phyloP scores from a whole-genome alignment of 2,113 vertebrate genomes.

The Cervus canadensis region DNA sequence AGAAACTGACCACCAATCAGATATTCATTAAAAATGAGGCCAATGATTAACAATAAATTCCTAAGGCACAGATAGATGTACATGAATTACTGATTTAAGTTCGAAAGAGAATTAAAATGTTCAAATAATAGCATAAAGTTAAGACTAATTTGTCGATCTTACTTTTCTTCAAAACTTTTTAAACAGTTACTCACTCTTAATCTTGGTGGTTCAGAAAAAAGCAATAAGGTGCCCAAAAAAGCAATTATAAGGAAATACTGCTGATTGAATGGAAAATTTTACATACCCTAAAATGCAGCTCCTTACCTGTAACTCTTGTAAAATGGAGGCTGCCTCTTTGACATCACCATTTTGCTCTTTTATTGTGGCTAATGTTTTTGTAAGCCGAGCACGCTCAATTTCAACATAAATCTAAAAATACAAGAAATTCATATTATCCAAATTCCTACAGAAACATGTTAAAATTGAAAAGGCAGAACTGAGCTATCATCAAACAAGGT shows the following conservation, averaged over 20 bases:
- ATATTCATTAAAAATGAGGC: neutral
- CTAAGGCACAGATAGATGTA: neutral
- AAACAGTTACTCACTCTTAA: neutral
- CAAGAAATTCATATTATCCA: neutral
- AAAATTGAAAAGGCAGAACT: neutral
- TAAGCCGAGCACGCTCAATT: constrained; percentile 96
- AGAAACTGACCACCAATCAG: neutral
- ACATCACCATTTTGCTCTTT: constrained; percentile 96
- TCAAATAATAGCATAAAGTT: neutral
- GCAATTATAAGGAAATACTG: neutral
- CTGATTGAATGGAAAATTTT: neutral
- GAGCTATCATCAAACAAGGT: neutral
- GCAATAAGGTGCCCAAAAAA: neutral
- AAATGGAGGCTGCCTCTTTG: constrained; percentile 94
- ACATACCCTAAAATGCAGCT: neutral
- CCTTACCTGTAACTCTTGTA: constrained; percentile 95
- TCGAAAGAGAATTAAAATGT: neutral
- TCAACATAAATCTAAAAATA: constrained; percentile 94
- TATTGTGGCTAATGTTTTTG: constrained; percentile 93
- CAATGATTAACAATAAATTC: neutral
- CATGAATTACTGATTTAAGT: neutral
- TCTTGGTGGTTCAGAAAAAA: neutral
- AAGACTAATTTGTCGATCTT: neutral
- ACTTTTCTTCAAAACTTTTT: neutral
- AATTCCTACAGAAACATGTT: neutral